A percentile compares a stretch with the other conserved stretches of the same genome.
These are phyloP conservation scores for Dione juno DNA, from an alignment of 2,888 invertebrate species.

Conservation along the genomic window DNA sequence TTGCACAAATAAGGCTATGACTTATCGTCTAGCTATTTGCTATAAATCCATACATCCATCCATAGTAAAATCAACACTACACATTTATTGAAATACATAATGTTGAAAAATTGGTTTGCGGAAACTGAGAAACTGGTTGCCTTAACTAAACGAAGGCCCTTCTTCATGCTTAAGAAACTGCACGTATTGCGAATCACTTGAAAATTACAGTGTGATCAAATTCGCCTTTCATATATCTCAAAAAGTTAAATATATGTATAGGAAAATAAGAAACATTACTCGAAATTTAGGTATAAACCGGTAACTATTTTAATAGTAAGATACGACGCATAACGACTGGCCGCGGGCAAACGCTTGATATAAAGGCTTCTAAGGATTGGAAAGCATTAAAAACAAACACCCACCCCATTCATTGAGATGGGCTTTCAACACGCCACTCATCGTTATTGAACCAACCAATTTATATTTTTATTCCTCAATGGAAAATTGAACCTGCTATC, in stretches of 20 bases:
- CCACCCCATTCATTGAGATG: conserved; percentile 36
- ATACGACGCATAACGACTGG: not conserved
- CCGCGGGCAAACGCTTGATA: conserved; percentile 16
- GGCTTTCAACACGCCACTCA: conserved; percentile 40
- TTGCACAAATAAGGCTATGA: too few species aligned
- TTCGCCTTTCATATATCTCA: too few species aligned
- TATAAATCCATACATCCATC: too few species aligned
- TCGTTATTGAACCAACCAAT: conserved; percentile 23
- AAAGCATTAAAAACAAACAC: conserved; percentile 29
- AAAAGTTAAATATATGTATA: not conserved
- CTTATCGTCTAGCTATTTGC: too few species aligned
- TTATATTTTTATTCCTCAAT: conserved; percentile 10
- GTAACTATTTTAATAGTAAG: not conserved
- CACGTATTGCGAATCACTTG: too few species aligned
- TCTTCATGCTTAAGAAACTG: too few species aligned
- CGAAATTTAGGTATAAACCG: not conserved
- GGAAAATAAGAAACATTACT: not conserved
- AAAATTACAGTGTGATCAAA: too few species aligned
- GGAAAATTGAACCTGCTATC: not conserved
- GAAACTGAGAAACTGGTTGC: too few species aligned
- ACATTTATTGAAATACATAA: too few species aligned
- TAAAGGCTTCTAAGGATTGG: conserved; percentile 10
- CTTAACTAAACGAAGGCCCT: too few species aligned
- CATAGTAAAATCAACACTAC: too few species aligned
- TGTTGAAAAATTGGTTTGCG: too few species aligned